Conservation (phyloP, 1,140 invertebrate genomes). For the Drosophila sucinea region DNA sequence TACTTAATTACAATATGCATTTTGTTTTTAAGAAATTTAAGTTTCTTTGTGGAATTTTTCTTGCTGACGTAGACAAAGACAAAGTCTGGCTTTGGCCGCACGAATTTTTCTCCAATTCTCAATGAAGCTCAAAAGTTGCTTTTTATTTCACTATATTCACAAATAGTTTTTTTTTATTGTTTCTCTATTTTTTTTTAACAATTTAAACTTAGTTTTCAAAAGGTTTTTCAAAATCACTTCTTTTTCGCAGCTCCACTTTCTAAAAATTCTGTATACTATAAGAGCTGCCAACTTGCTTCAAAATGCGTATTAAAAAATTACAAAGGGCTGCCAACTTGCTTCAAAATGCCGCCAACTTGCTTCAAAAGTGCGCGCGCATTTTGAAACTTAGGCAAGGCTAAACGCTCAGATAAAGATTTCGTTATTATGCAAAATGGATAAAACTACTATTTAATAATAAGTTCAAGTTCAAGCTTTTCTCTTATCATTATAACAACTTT, state of each 20-base stretch:
- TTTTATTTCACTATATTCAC: neutral
- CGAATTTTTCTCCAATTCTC: neutral
- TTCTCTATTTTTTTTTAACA: neutral
- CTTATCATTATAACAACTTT: constrained; percentile 31
- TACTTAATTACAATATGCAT: neutral
- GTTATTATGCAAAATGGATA: neutral
- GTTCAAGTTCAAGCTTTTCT: constrained; percentile 29
- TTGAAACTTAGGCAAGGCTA: constrained; percentile 9
- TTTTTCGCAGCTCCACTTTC: neutral
- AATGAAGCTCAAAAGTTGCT: neutral
- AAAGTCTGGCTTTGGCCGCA: neutral
- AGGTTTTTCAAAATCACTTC: neutral
- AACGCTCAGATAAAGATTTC: neutral
- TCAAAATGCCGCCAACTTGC: neutral
- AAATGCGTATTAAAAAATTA: too few species aligned
- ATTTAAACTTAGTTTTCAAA: neutral
- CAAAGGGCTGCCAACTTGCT: constrained; percentile 2
- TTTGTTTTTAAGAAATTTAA: neutral
- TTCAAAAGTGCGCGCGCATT: neutral
- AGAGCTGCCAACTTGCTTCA: constrained; percentile 5
- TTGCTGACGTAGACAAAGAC: constrained; percentile 7
- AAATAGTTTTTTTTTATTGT: neutral
- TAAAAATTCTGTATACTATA: neutral
- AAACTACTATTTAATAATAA: neutral
- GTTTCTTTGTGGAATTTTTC: neutral